phyloP scores from a whole-genome alignment of 2,113 vertebrate genomes.

The Notothenia coriiceps region DNA sequence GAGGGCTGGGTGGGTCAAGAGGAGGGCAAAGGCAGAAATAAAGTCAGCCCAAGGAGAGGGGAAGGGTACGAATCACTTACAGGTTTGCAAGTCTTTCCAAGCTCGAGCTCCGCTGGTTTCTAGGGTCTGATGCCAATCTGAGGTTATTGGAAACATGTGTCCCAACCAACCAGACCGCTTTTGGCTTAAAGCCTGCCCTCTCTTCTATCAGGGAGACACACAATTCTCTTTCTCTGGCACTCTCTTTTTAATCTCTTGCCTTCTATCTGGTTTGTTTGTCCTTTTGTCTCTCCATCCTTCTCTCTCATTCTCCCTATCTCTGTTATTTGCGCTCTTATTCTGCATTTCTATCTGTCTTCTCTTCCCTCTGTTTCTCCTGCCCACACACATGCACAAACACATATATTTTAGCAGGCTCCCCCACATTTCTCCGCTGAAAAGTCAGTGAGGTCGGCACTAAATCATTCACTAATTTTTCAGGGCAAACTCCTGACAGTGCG shows the following conservation, averaged over 20 bases:
- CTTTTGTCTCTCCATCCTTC: constrained; percentile 4
- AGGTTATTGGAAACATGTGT: constrained; percentile 64
- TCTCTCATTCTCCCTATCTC: neutral
- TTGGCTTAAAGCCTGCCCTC: constrained; percentile 26
- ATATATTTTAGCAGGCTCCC: constrained; percentile 35
- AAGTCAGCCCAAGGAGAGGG: constrained; percentile 67
- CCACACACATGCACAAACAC: neutral
- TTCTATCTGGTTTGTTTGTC: constrained; percentile 23
- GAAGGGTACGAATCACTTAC: constrained; percentile 70
- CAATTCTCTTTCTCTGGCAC: constrained; percentile 24
- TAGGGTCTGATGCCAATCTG: constrained; percentile 50
- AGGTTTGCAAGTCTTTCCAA: constrained; percentile 45
- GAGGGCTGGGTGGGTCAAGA: constrained; percentile 60
- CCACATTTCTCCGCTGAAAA: constrained; percentile 47
- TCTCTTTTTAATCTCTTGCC: constrained; percentile 14
- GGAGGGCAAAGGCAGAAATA: constrained; percentile 68
- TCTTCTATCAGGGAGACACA: constrained; percentile 46
- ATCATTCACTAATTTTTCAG: constrained; percentile 68
- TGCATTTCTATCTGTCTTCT: neutral
- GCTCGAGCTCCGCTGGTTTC: constrained; percentile 52
- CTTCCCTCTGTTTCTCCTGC: constrained; percentile 19
- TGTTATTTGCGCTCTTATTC: constrained; percentile 4
- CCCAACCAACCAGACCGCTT: constrained; percentile 25
- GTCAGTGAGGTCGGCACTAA: constrained; percentile 59
- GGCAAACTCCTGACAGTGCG: constrained; percentile 59